Evolutionary conservation across 2,113 vertebrate genomes (phyloP).

Genomic region (Macheiramphus alcinus): DNA sequence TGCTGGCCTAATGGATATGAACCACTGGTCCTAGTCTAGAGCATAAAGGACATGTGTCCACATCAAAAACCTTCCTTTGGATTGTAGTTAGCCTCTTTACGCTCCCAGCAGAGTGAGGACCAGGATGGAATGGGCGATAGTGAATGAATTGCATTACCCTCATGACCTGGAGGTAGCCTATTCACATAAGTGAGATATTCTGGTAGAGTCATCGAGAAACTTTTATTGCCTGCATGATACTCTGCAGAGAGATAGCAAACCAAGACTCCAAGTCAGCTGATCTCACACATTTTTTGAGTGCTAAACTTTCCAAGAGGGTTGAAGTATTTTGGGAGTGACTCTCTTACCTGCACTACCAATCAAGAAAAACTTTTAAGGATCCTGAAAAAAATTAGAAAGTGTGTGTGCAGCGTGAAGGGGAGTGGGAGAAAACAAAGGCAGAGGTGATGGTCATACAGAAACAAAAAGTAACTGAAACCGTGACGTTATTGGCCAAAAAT

Average conservation of each 20-base stretch:
- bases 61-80: conserved; percentile 13
- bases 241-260: background rate
- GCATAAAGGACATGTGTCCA: background rate
- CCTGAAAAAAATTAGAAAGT: background rate
- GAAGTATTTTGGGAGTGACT: background rate
- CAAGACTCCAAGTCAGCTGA: background rate
- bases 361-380: background rate
- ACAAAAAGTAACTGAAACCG: background rate
- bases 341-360: background rate
- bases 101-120: background rate
- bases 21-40: conserved; percentile 9
- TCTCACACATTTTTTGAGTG: fast-evolving
- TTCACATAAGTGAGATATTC: background rate
- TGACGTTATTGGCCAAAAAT: background rate
- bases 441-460: background rate
- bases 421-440: background rate
- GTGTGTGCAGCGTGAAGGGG: background rate
- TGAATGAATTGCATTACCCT: background rate
- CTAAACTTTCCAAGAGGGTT: background rate
- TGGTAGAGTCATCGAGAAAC: background rate
- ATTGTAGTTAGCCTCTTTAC: background rate
- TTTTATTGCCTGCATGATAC: background rate
- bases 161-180: background rate
- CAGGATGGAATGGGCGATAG: background rate
- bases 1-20: conserved; percentile 46